Base-by-base conservation (phyloP, 2,113 vertebrate genomes). In the Pituophis catenifer region DNA sequence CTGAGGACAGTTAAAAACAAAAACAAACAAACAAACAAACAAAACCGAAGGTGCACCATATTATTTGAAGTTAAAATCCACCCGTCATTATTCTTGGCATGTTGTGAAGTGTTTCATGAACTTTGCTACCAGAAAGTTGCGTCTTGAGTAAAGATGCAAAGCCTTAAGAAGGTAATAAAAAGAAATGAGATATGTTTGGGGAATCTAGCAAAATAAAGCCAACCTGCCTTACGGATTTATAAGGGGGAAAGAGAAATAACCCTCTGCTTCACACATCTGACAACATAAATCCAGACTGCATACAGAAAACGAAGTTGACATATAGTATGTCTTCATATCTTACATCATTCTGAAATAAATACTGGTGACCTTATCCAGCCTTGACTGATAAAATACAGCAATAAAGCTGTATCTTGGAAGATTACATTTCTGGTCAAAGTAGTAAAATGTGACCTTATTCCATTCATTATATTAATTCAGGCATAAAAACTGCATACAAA, bases 371-470 rank as follows among this genome's bases (percentile, higher is more conserved):
- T 98, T 98, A 97, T 97, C 96, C 95, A 97, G 95, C 24, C 23
- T 87, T 97, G 97, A 96, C 95, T 97, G 95, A 95, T 98, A 97
- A 89, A 98, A 97, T 81, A 81, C 86, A 97, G 96, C 95, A 97
- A 98, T 98, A 98, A 98, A 98, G 97, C 94, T 96, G 95, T 96
- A 98, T 96, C 97, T 97, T 97, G 93, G 97, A 97, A 97, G 97
- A 98, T 97, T 98, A 97, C 96, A 97, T 95, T 97, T 97, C 95
- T 97, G 97, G 97, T 98, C 97, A 97, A 97, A 98, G 97, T 95
- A 98, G 96, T 98, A 98, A 98, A 98, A 98, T 97, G 91, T 97
- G 98, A 98, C 97, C 97, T 98, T 98, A 97, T 96, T 97, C 96
- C 96, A 97, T 97, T 97, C 96, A 97, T 97, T 97, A 97, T 97